phyloP scores from a whole-genome alignment of 2,888 invertebrate species.

The Andrena bicolor region DNA sequence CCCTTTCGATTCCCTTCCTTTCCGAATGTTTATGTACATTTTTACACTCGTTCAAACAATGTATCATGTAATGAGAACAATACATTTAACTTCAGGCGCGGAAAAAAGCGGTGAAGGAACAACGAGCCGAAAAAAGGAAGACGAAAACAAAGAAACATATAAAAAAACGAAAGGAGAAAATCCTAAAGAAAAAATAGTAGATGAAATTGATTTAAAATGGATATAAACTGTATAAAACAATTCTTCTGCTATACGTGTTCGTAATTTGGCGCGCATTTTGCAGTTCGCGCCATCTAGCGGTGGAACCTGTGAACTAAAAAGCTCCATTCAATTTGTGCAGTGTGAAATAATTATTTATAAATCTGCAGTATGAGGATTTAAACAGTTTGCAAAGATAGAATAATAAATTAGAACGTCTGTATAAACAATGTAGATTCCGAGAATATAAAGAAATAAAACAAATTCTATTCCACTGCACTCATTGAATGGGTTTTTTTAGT shows the following conservation, averaged over 20 bases:
- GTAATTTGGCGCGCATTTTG: too few relatives aligned
- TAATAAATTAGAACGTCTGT: too few relatives aligned
- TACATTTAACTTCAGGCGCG: slow-evolving; percentile 86
- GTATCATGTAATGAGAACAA: background rate
- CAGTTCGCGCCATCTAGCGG: too few relatives aligned
- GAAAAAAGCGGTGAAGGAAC: slow-evolving; percentile 95
- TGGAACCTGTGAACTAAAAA: too few relatives aligned
- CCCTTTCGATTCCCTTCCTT: background rate
- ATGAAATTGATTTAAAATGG: background rate
- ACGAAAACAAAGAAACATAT: slow-evolving; percentile 96
- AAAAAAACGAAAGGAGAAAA: slow-evolving; percentile 94
- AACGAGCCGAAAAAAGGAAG: slow-evolving; percentile 95
- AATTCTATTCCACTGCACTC: too few relatives aligned
- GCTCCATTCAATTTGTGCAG: too few relatives aligned
- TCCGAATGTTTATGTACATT: background rate
- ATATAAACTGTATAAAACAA: slow-evolving; percentile 5
- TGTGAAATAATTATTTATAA: too few relatives aligned
- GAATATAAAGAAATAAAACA: too few relatives aligned
- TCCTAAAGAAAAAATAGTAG: slow-evolving; percentile 75
- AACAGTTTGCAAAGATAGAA: too few relatives aligned
- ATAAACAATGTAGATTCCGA: too few relatives aligned
- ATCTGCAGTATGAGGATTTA: too few relatives aligned
- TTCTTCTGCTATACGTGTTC: background rate
- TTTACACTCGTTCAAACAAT: background rate
- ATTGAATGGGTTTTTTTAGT: too few relatives aligned